A percentile compares a stretch with the other conserved stretches of the same genome.
These are phyloP conservation scores for Psephotus haematonotus DNA, from an alignment of 2,113 vertebrate genomes.

Conservation along the genomic window DNA sequence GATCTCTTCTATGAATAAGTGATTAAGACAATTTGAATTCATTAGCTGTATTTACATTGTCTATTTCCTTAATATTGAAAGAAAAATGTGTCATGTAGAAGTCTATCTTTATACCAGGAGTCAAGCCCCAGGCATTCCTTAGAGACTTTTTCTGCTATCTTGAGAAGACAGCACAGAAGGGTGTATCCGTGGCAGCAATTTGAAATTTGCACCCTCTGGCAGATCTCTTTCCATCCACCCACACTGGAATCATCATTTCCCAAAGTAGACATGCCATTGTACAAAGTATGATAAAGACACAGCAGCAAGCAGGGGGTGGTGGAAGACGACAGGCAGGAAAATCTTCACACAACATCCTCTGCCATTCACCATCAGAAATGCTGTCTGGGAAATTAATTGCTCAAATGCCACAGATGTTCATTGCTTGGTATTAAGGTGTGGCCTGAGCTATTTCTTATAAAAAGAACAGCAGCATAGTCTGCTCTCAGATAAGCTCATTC, in stretches of 20 bases:
- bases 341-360: neutral
- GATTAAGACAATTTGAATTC: constrained; percentile 32
- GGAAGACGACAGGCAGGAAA: neutral
- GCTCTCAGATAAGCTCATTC: neutral
- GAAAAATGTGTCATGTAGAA: neutral
- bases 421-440: constrained; percentile 47
- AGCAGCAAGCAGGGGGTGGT: neutral
- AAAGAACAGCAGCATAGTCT: constrained; percentile 2
- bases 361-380: constrained; percentile 13
- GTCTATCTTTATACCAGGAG: constrained; percentile 13
- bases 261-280: constrained; percentile 8
- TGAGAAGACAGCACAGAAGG: constrained; percentile 47
- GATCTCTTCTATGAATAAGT: neutral
- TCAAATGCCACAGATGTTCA: constrained; percentile 39
- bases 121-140: constrained; percentile 49
- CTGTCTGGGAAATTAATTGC: constrained; percentile 29
- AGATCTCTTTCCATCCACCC: constrained; percentile 43
- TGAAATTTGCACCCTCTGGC: constrained; percentile 60
- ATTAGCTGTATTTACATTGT: neutral
- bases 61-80: constrained; percentile 6
- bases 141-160: constrained; percentile 53
- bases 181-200: constrained; percentile 44
- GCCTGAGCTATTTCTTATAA: constrained; percentile 25
- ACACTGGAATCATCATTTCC: constrained; percentile 56
- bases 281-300: neutral